Evolutionary conservation across 2,888 invertebrate species (phyloP).

Genomic region (Hyles lineata): DNA sequence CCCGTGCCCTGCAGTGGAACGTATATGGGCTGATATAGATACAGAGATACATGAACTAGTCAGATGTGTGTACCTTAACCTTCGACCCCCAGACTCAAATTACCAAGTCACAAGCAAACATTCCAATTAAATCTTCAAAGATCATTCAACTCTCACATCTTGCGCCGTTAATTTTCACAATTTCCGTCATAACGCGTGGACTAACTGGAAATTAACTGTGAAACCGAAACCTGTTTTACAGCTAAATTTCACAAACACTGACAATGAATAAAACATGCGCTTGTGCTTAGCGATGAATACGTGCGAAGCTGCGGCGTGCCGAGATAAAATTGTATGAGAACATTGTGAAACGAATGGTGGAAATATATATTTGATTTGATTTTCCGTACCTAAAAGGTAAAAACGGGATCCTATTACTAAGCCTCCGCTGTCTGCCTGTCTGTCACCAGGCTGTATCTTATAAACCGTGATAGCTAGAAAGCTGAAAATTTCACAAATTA

Average conservation of each 20-base stretch:
- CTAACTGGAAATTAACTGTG: conserved; percentile 60
- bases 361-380: too few relatives aligned
- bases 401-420: too few relatives aligned
- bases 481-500: too few relatives aligned
- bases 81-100: not conserved
- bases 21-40: too few relatives aligned
- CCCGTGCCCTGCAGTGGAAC: too few relatives aligned
- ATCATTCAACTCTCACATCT: conserved; percentile 26
- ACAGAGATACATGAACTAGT: too few relatives aligned
- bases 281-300: conserved; percentile 38
- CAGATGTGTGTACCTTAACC: too few relatives aligned
- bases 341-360: not conserved
- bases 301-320: conserved; percentile 33
- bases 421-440: too few relatives aligned
- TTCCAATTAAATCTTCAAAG: not conserved
- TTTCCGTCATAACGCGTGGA: conserved; percentile 49
- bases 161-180: conserved; percentile 46
- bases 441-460: too few relatives aligned
- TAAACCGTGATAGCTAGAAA: too few relatives aligned
- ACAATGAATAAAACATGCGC: conserved; percentile 57
- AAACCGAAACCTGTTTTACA: conserved; percentile 48
- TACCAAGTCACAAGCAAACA: not conserved
- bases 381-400: too few relatives aligned
- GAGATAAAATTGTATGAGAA: conserved; percentile 4
- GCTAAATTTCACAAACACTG: conserved; percentile 37